These are phyloP conservation scores for Marronus borbonicus DNA, from an alignment of 2,888 invertebrate species.

Conservation along the genomic window DNA sequence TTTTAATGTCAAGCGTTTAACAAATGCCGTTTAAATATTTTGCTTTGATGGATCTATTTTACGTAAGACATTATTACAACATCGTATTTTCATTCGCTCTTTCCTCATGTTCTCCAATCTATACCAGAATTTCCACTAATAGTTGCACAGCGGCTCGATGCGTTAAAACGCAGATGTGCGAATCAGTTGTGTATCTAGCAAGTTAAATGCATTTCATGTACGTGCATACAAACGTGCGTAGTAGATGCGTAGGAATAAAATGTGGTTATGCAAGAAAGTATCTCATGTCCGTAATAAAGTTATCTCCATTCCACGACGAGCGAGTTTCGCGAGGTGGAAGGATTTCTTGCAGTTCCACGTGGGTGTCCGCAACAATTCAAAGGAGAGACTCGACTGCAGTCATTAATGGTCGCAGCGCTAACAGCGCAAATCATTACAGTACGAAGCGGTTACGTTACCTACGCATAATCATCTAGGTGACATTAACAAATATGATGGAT, in stretches of 20 bases:
- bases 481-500: slow-evolving; percentile 29
- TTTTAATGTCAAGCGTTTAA: no score
- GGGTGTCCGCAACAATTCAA: slow-evolving; percentile 55
- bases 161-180: slow-evolving; percentile 27
- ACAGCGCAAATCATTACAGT: slow-evolving; percentile 46
- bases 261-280: slow-evolving; percentile 54
- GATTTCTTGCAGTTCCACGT: slow-evolving; percentile 51
- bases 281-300: slow-evolving; percentile 54
- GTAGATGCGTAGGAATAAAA: slow-evolving; percentile 13
- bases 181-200: slow-evolving; percentile 32
- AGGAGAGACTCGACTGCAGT: slow-evolving; percentile 41
- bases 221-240: neutral
- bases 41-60: neutral
- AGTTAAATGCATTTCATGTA: slow-evolving; percentile 3
- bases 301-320: slow-evolving; percentile 51
- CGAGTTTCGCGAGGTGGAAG: slow-evolving; percentile 37
- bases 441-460: slow-evolving; percentile 21
- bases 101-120: neutral
- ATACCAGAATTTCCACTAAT: neutral
- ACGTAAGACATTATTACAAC: neutral
- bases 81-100: neutral
- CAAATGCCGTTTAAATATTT: neutral
- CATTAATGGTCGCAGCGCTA: slow-evolving; percentile 50
- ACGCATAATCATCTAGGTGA: slow-evolving; percentile 11
- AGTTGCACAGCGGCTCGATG: slow-evolving; percentile 7